Conservation (phyloP, 2,888 invertebrate species). For the Ischnura elegans region DNA sequence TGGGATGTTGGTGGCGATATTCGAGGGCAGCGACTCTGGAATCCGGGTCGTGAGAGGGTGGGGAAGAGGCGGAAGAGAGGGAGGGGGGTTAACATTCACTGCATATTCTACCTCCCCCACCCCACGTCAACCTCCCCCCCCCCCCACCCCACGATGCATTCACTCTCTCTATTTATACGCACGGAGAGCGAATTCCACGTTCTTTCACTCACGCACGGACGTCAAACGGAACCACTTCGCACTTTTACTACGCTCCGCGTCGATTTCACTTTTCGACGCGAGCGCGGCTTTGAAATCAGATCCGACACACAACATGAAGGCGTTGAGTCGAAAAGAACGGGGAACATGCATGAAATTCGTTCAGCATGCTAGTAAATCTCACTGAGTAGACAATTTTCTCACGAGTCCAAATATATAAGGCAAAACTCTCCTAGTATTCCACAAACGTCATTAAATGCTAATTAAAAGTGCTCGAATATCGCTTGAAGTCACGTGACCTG, state of each 20-base stretch:
- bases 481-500: no score
- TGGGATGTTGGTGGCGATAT: background rate
- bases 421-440: no score
- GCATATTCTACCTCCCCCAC: background rate
- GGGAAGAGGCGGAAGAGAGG: background rate
- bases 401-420: no score
- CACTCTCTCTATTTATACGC: background rate
- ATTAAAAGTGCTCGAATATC: no score
- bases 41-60: background rate
- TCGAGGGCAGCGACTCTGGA: conserved; percentile 27
- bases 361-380: no score
- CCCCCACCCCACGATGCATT: background rate
- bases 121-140: no score
- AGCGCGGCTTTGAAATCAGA: no score
- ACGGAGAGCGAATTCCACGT: background rate
- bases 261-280: conserved; percentile 33
- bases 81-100: background rate
- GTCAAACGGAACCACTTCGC: background rate
- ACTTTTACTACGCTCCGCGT: background rate
- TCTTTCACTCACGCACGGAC: background rate
- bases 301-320: no score
- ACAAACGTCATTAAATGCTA: no score
- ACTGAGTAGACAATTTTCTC: no score
- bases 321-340: no score
- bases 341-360: no score